Evolutionary conservation across 2,113 vertebrate genomes (phyloP), one percentile per base, ranked within the genome.

Genomic region (Ctenomys sociabilis): DNA sequence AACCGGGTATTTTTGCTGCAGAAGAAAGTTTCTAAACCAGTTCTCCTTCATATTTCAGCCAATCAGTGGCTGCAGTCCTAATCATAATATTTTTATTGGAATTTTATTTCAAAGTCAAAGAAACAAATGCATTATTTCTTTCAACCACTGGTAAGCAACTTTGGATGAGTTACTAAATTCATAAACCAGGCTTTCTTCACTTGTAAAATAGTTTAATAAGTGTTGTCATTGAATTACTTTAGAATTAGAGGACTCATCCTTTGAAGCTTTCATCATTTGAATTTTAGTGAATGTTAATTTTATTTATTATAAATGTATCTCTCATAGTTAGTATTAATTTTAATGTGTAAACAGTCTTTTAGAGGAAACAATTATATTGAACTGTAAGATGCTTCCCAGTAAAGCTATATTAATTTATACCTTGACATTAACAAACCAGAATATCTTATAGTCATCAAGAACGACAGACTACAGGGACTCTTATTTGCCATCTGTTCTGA

Each of bases 401-500:
- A 49, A 49, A 80, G 28, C 30, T 81, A 92, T 32, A 90, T 94
- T 84, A 92, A 90, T 89, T 59, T 95, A 43, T 66, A 81, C 57
- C 82, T 75, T 89, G 63, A 43, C 17, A 93, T 21, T 91, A 88
- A 77, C 49, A 80, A 93, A 92, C 49, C 45, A 81, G 57, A 90
- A 78, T 40, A 73, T 84, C 83, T 88, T 78, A 85, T 88, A 57
- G 12, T 84, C 82, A 64, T 82, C 73, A 21, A 88, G 72, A 66
- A 77, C 49, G 92, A 17, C 49, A 21, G 40, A 83, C 63, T 92
- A 57, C 10, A 90, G 85, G 63, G n/a, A 95, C 19, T 84, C 80
- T 30, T 83, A n/a, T 90, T 96, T 97, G 57, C 93, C 77, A 88
- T 92, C 91, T 95, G 64, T 81, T 95, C 85, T 95, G 96, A 49